Base-by-base conservation (phyloP, 1,140 invertebrate genomes). In the Temnothorax longispinosus region DNA sequence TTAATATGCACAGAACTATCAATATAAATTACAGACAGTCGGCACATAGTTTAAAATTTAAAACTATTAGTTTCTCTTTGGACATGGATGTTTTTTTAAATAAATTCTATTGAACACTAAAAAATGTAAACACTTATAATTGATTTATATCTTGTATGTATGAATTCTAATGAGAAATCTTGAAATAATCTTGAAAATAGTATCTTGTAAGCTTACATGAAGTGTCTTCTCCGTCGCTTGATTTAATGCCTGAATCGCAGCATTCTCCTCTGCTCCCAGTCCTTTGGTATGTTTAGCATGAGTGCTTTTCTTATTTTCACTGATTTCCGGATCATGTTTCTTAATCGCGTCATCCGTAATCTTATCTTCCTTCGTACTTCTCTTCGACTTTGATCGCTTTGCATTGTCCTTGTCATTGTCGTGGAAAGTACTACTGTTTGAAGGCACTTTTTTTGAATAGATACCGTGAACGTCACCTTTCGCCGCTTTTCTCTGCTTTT, bases 201-300 rank as follows among this genome's bases (percentile, higher is more conserved):
- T 89, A 77, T 86, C 87, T 89, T 67, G 47, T 80, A 62, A 74
- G 89, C 92, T 93, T 94, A 96, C 96, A 93, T 98, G 98, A 5
- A 98, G 95, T 32, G 98, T 98, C 95, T 98, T 97, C 94, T 98
- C 98, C 0, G 97, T 97, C 4, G 97, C 97, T 88, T 97, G 95
- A 92, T 97, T 97, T 3, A 98, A 94, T 0, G 97, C 98, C 92
- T 98, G 97, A 80, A 98, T 96, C 10, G 96, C 97, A 8, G 96
- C 96, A 90, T 90, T 95, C 58, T 95, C 93, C 52, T 94, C 92
- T 76, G 90, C 93, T 78, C 82, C 87, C 13, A 89, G 90, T 62
- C 87, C 90, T 91, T 94, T 95, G 87, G 92, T 88, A 92, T 85
- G 92, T 89, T 93, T 95, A 93, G 81, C 93, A 91, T 87, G 91